Evolutionary conservation across 2,888 invertebrate species (phyloP).

Genomic region (Aromia moschata): DNA sequence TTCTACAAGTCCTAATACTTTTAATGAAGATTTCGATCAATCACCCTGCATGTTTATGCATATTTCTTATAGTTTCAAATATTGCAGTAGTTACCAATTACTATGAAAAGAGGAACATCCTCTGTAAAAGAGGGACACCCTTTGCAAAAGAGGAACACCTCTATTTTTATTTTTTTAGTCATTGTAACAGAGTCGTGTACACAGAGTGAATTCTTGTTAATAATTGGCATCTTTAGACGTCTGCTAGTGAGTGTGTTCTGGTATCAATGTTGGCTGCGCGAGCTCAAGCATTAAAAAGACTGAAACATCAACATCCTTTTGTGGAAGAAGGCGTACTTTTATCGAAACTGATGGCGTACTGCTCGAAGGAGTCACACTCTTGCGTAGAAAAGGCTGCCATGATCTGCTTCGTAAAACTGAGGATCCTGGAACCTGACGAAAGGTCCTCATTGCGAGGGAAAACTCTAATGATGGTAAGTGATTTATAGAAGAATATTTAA

Average conservation of each 20-base stretch:
- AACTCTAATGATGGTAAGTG: constrained; percentile 76
- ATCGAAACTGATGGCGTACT: constrained; percentile 93
- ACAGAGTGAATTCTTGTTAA: too few relatives aligned
- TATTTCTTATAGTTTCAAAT: too few relatives aligned
- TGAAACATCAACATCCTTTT: constrained; percentile 85
- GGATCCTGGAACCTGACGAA: constrained; percentile 89
- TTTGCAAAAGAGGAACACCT: too few relatives aligned
- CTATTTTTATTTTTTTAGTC: too few relatives aligned
- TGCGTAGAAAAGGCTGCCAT: constrained; percentile 94
- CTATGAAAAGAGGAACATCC: too few relatives aligned
- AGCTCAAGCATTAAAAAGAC: constrained; percentile 84
- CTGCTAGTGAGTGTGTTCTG: constrained; percentile 94
- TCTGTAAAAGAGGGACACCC: too few relatives aligned
- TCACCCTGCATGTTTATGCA: too few relatives aligned
- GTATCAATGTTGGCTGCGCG: constrained; percentile 93
- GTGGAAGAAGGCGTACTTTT: constrained; percentile 90
- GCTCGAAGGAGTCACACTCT: constrained; percentile 90
- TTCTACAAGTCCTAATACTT: too few relatives aligned
- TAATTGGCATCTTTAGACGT: constrained; percentile 85
- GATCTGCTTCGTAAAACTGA: constrained; percentile 90
- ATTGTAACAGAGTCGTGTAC: too few relatives aligned
- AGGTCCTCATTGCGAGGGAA: constrained; percentile 82
- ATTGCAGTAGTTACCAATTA: too few relatives aligned
- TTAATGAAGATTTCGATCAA: too few relatives aligned
- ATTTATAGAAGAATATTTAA: too few relatives aligned